These are phyloP conservation scores for Falco punctatus DNA, from an alignment of 2,113 vertebrate species.

Conservation along the genomic window DNA sequence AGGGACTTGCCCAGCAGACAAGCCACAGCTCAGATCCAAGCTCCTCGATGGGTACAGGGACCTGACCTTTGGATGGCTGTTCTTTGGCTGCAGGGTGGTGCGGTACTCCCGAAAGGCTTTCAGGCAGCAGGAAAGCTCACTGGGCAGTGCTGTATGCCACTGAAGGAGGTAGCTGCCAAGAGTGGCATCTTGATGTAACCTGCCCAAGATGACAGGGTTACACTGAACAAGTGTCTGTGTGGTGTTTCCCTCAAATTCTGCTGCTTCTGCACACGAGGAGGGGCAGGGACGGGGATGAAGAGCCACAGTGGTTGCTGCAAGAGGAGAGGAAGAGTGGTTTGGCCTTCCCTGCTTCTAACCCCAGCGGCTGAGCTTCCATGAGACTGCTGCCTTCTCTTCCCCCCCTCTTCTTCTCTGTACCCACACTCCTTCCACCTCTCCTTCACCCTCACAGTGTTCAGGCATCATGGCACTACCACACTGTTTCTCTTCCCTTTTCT, in stretches of 20 bases:
- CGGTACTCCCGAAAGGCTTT: neutral
- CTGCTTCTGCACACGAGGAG: neutral
- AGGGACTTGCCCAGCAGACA: neutral
- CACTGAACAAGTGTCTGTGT: fast-evolving
- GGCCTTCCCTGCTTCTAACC: neutral
- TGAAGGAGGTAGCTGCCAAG: neutral
- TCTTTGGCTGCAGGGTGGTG: neutral
- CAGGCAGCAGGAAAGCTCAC: neutral
- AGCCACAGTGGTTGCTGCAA: neutral
- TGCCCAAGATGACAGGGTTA: neutral
- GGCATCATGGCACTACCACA: neutral
- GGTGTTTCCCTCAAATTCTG: neutral
- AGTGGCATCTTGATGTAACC: neutral
- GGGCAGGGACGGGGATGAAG: neutral
- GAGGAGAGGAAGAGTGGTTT: neutral
- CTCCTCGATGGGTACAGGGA: neutral
- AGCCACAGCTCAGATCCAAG: neutral
- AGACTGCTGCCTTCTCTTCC: neutral
- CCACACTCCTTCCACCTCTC: neutral
- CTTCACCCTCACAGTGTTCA: neutral
- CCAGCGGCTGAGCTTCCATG: neutral
- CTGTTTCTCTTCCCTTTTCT: neutral
- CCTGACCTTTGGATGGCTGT: neutral
- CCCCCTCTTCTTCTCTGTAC: neutral
- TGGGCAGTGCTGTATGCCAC: fast-evolving